These are phyloP conservation scores for Aspidiotus destructor DNA, from an alignment of 2,888 invertebrate genomes.

Conservation along the genomic window DNA sequence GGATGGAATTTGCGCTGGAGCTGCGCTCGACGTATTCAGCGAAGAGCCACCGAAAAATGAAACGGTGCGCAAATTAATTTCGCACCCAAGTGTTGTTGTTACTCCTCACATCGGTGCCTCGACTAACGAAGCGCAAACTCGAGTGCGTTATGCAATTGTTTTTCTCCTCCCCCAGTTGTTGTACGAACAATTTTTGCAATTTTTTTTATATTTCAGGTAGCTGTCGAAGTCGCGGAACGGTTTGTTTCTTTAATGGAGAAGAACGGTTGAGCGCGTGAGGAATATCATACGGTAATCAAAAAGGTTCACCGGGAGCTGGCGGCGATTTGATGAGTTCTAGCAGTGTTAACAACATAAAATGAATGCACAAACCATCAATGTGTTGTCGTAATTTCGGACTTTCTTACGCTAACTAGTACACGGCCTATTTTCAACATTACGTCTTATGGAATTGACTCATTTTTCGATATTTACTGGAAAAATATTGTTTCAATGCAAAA, in stretches of 20 bases:
- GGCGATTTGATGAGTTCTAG: too few species aligned
- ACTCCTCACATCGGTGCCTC: conserved; percentile 96
- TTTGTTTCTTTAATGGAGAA: conserved; percentile 73
- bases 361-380: too few species aligned
- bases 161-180: neutral
- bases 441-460: too few species aligned
- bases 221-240: conserved; percentile 91
- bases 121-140: conserved; percentile 85
- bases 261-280: too few species aligned
- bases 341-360: too few species aligned
- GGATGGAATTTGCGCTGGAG: conserved; percentile 62
- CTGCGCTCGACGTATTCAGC: conserved; percentile 86
- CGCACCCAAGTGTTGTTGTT: conserved; percentile 78
- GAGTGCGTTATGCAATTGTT: conserved; percentile 45
- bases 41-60: conserved; percentile 72
- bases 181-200: neutral
- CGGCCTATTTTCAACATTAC: too few species aligned
- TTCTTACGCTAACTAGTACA: too few species aligned
- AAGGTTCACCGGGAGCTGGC: too few species aligned
- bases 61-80: conserved; percentile 65
- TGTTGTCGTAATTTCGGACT: too few species aligned
- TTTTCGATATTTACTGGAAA: too few species aligned
- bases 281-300: too few species aligned
- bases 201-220: conserved; percentile 46
- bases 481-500: too few species aligned